Conservation (phyloP, 35 echinoderm and acorn worm species). For the Acanthaster planci region DNA sequence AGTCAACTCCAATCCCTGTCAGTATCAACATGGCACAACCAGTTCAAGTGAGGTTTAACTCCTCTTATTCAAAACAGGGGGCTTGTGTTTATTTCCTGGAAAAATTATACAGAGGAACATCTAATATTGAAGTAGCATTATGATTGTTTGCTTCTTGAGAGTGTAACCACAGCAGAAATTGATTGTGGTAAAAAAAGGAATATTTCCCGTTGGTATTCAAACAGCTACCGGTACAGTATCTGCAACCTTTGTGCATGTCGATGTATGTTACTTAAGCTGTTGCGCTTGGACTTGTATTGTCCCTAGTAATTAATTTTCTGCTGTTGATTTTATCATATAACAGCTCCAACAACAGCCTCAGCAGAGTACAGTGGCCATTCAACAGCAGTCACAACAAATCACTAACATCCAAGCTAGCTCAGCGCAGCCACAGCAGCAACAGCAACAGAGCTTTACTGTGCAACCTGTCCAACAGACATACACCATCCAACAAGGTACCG, state of each 20-base stretch:
- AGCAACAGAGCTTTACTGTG: constrained; percentile 36
- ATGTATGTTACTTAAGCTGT: too few species aligned
- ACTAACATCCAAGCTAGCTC: constrained; percentile 47
- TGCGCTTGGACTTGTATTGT: too few species aligned
- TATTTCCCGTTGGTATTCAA: too few species aligned
- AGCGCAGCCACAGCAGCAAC: constrained; percentile 44
- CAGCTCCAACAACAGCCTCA: constrained; percentile 41
- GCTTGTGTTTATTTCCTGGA: too few species aligned
- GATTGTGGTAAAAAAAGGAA: too few species aligned
- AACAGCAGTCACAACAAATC: constrained; percentile 32
- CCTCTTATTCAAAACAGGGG: not conserved
- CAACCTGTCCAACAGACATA: constrained; percentile 42
- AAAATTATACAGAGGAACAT: too few species aligned
- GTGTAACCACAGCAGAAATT: too few species aligned
- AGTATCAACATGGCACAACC: constrained; percentile 2
- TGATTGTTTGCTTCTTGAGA: too few species aligned
- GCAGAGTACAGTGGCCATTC: constrained; percentile 38
- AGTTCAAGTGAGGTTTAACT: not conserved
- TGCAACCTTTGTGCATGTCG: too few species aligned
- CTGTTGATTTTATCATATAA: not conserved
- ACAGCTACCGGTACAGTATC: too few species aligned
- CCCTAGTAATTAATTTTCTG: too few species aligned
- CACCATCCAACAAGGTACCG: constrained; percentile 19
- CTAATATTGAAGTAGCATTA: too few species aligned
- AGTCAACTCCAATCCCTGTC: not conserved